Evolutionary conservation across 2,797 vertebrate species (phyloP), one percentile per base, ranked within the genome.

Genomic region (Rhodeus uyekii): DNA sequence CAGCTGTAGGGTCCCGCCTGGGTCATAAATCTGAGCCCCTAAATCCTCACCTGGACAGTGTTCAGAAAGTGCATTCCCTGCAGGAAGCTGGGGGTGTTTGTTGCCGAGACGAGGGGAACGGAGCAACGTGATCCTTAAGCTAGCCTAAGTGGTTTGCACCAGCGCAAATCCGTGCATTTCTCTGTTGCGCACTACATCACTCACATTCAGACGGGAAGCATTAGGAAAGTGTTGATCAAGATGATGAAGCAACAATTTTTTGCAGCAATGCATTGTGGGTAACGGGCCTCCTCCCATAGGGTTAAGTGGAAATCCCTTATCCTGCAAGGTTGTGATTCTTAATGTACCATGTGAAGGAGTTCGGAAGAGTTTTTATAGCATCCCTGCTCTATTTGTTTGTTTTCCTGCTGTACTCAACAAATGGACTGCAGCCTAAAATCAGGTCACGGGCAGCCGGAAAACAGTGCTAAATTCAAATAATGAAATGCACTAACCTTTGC

Each of bases 21-120:
- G 75, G 68, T 81, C 81, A 82, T 90, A 90, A 90, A 90, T 90
- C 89, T 82, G 85, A 89, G 83, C 87, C 86, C 81, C 82, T 90
- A 90, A 90, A 90, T 88, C 88, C 86, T 88, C 86, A 91, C 88
- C 89, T 90, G 90, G 87, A 89, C 84, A 78, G 83, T 78, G 73
- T 86, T 90, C 89, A 88, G 79, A 89, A 88, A 87, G 86, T 78
- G 68, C 76, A 76, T 86, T 87, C 87, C 76, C 76, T 85, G 75
- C 87, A 88, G 88, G 88, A 89, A 88, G 83, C 87, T 76, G 82
- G 80, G 88, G 86, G 87, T 85, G 79, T 82, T 78, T 55, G 39
- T 53, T 74, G 44, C 53, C 8, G 48, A 65, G 36, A 44, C 36
- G 38, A 38, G 80, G 27, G 32, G 72, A 77, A 53, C 39, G 71